phyloP scores from a whole-genome alignment of 2,113 vertebrate species.

The Neodon shergylaensis region DNA sequence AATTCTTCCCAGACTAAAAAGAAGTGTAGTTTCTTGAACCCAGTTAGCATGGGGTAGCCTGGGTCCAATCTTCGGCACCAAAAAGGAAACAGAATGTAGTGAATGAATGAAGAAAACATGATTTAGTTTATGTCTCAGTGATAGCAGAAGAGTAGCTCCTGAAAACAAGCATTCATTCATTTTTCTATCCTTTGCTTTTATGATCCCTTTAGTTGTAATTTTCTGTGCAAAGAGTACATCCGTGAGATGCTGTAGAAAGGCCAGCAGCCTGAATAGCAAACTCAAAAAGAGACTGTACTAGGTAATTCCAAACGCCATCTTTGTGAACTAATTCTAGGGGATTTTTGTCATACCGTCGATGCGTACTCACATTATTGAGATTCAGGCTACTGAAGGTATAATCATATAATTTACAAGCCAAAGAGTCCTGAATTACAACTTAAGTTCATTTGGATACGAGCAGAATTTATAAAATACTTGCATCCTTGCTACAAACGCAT shows the following conservation, averaged over 20 bases:
- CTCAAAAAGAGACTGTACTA: not conserved
- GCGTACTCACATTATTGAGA: constrained; percentile 9
- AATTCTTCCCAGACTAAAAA: not conserved
- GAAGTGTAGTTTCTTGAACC: too few relatives aligned
- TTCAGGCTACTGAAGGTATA: constrained; percentile 45
- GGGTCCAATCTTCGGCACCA: too few relatives aligned
- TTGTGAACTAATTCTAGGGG: constrained; percentile 43
- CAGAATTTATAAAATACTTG: constrained; percentile 63
- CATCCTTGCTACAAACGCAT: constrained; percentile 74
- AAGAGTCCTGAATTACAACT: constrained; percentile 61
- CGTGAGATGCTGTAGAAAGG: not conserved
- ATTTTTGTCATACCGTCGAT: not conserved
- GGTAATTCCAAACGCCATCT: not conserved
- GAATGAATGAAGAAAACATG: not conserved
- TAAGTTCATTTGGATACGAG: constrained; percentile 73
- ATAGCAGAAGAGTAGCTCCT: not conserved
- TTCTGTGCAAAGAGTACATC: not conserved
- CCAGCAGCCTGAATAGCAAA: not conserved
- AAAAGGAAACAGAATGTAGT: not conserved
- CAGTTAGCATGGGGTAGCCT: not conserved
- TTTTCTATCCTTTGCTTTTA: not conserved
- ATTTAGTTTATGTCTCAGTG: not conserved
- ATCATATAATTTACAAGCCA: constrained; percentile 71
- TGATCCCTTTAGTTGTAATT: not conserved
- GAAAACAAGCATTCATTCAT: not conserved